Percentiles rank a stretch among this genome's conserved stretches.
phyloP scores from a whole-genome alignment of 2,888 invertebrate species.

The Leptinotarsa juncta region DNA sequence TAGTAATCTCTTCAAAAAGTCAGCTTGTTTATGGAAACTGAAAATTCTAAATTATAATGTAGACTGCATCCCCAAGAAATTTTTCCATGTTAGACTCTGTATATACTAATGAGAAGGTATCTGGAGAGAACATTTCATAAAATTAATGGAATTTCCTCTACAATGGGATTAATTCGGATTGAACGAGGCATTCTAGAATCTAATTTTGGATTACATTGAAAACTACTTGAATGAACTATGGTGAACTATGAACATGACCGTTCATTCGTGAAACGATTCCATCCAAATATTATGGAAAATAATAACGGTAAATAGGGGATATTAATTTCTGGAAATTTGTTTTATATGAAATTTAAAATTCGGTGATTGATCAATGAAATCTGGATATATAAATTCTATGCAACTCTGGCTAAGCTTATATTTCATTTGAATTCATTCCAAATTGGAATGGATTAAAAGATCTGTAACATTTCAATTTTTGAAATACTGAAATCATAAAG shows the following conservation, averaged over 20 bases:
- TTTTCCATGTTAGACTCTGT: not conserved
- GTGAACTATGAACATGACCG: not conserved
- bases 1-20: not conserved
- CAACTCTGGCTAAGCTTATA: too few relatives aligned
- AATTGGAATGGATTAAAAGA: too few relatives aligned
- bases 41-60: too few relatives aligned
- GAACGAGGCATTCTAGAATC: not conserved
- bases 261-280: not conserved
- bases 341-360: too few relatives aligned
- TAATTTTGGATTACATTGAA: constrained; percentile 1
- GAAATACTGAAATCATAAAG: too few relatives aligned
- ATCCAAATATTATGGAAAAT: not conserved
- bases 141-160: not conserved
- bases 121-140: not conserved
- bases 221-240: not conserved
- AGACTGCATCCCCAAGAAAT: not conserved
- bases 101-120: not conserved
- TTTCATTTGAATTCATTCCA: too few relatives aligned
- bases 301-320: not conserved
- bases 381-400: too few relatives aligned
- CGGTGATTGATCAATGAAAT: too few relatives aligned
- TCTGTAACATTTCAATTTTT: too few relatives aligned
- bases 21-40: not conserved
- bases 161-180: not conserved
- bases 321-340: too few relatives aligned